Evolutionary conservation across 2,113 vertebrate species (phyloP).

Genomic region (Cavia porcellus): DNA sequence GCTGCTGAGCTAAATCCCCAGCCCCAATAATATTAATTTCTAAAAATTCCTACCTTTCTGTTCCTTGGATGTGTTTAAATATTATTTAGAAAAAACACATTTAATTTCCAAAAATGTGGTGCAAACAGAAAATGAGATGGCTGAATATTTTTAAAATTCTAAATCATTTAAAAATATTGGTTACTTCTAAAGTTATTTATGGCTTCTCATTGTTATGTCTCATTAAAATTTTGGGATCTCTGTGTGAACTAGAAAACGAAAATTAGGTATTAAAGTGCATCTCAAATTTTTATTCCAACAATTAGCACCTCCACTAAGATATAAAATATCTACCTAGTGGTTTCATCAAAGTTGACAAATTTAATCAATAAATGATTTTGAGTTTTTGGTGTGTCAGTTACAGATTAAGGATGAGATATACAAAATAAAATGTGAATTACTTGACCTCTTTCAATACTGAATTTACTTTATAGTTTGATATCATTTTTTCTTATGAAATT

Average conservation of each 20-base stretch:
- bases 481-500: background rate
- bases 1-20: too few relatives aligned
- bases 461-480: background rate
- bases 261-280: background rate
- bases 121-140: background rate
- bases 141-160: background rate
- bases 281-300: background rate
- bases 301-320: background rate
- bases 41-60: background rate
- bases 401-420: background rate
- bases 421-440: background rate
- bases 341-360: background rate
- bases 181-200: background rate
- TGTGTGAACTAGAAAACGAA: background rate
- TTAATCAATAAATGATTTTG: background rate
- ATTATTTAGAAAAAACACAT: background rate
- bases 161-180: background rate
- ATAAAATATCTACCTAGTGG: background rate
- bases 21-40: background rate
- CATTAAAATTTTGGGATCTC: background rate
- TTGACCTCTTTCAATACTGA: background rate
- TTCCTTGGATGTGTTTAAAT: background rate
- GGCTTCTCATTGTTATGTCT: background rate
- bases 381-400: background rate
- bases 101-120: background rate